phyloP scores from a whole-genome alignment of 2,888 invertebrate species.

The Agriopis marginaria region DNA sequence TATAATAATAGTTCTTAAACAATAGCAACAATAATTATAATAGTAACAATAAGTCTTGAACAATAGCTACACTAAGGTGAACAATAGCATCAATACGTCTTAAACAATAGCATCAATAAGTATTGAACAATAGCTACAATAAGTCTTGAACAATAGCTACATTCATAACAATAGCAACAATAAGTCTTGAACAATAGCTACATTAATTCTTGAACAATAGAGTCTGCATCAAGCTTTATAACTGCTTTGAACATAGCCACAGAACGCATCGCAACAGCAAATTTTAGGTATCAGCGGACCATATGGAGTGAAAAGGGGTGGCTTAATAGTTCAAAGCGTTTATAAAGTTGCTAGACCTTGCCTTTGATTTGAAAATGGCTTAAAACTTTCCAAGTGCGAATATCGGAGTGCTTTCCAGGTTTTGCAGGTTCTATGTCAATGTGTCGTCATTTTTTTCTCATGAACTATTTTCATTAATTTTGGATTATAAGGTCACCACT shows the following conservation, averaged over 20 bases:
- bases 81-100: not conserved
- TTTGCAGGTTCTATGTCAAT: slow-evolving; percentile 29
- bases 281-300: not conserved
- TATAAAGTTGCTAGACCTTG: not conserved
- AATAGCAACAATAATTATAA: not conserved
- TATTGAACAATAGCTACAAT: not conserved
- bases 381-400: slow-evolving; percentile 14
- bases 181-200: not conserved
- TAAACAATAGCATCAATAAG: not conserved
- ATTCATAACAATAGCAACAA: not conserved
- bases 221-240: not conserved
- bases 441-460: slow-evolving; percentile 32
- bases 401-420: slow-evolving; percentile 31
- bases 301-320: not conserved
- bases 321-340: not conserved
- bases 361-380: slow-evolving; percentile 6
- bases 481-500: slow-evolving; percentile 9
- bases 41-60: not conserved
- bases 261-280: not conserved
- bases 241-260: not conserved
- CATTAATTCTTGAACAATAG: not conserved
- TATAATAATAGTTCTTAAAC: not conserved
- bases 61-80: not conserved
- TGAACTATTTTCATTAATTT: slow-evolving; percentile 17
- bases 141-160: not conserved